phyloP scores from a whole-genome alignment of 1,140 invertebrate genomes.

The Pachyrhynchus sulphureomaculatus region DNA sequence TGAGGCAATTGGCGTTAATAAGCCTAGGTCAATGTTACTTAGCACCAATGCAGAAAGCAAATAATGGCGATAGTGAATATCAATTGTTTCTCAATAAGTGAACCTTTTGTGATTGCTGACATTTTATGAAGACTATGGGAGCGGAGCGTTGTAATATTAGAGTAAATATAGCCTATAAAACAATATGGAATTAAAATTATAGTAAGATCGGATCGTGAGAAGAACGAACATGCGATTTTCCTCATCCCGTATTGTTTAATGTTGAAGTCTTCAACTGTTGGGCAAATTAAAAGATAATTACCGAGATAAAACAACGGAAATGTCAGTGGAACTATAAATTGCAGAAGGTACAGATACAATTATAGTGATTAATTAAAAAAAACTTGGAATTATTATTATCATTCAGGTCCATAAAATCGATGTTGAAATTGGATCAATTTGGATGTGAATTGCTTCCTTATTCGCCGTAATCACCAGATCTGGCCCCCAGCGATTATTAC shows the following conservation, averaged over 20 bases:
- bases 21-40: conserved; percentile 21
- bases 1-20: conserved; percentile 9
- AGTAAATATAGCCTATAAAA: not conserved
- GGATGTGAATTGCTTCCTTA: too few species aligned
- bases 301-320: too few species aligned
- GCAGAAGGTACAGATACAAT: too few species aligned
- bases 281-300: too few species aligned
- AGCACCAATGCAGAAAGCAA: conserved; percentile 14
- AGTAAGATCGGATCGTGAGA: not conserved
- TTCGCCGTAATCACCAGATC: too few species aligned
- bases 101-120: conserved; percentile 22
- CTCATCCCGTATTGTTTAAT: not conserved
- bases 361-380: too few species aligned
- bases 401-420: too few species aligned
- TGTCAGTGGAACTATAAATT: too few species aligned
- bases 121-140: conserved; percentile 15
- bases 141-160: conserved; percentile 1
- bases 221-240: not conserved
- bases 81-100: conserved; percentile 17
- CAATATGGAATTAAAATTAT: not conserved
- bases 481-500: too few species aligned
- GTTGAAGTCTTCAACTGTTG: too few species aligned
- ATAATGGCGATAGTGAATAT: conserved; percentile 4
- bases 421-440: too few species aligned
- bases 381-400: too few species aligned